phyloP scores from a whole-genome alignment of 2,113 vertebrate genomes.

The Rhinopomastus cyanomelas region DNA sequence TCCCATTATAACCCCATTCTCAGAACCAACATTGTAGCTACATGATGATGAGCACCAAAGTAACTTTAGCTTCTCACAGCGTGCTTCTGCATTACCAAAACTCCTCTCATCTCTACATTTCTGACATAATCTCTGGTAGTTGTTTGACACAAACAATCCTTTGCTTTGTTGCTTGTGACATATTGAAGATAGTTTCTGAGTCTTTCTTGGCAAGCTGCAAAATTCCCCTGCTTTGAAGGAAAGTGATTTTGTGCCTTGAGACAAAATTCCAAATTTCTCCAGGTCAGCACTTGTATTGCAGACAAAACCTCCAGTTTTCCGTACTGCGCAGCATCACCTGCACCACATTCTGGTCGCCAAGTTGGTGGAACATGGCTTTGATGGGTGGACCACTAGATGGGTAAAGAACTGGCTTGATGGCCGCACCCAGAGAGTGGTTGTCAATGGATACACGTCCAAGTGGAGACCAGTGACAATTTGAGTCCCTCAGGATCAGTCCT shows the following conservation, averaged over 20 bases:
- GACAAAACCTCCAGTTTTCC: neutral
- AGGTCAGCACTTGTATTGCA: neutral
- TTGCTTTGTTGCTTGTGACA: neutral
- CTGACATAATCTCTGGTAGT: neutral
- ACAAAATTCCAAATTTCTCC: neutral
- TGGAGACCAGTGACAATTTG: too few species aligned
- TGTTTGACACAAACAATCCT: neutral
- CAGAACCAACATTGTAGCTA: neutral
- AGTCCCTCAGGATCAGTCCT: too few species aligned
- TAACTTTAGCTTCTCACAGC: neutral
- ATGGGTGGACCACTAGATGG: too few species aligned
- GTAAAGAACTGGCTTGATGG: too few species aligned
- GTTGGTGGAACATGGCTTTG: too few species aligned
- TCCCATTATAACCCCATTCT: neutral
- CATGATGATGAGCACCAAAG: neutral
- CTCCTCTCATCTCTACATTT: neutral
- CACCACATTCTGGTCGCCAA: too few species aligned
- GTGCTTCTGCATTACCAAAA: neutral
- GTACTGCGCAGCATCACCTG: neutral
- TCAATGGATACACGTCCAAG: too few species aligned
- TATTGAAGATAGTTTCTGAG: neutral
- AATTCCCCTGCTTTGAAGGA: neutral
- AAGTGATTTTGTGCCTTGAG: neutral
- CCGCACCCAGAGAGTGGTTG: too few species aligned
- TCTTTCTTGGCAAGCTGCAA: neutral